Percentiles rank a stretch among this genome's conserved stretches.
Evolutionary conservation across 2,113 vertebrate genomes (phyloP).

Genomic region (Alligator sinensis): DNA sequence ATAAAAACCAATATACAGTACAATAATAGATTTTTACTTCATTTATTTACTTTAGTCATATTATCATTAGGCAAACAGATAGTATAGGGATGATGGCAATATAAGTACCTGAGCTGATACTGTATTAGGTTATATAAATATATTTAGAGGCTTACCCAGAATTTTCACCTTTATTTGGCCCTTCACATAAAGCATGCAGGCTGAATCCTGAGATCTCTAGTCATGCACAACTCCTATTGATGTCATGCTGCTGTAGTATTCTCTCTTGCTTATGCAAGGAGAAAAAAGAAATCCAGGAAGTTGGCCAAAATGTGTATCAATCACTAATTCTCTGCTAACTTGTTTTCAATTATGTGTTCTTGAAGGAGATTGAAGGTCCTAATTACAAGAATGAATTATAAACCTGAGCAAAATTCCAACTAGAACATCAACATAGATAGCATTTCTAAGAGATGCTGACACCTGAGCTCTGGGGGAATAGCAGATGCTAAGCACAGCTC

Average conservation of each 20-base stretch:
- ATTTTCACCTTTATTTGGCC: background rate
- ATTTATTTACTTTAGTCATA: slow-evolving; percentile 21
- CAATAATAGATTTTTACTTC: background rate
- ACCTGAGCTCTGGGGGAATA: background rate
- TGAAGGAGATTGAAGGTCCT: slow-evolving; percentile 31
- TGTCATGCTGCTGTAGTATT: background rate
- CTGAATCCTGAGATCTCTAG: background rate
- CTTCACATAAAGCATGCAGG: background rate
- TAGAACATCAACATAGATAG: background rate
- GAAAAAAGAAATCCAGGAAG: slow-evolving; percentile 4
- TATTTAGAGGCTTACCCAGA: background rate
- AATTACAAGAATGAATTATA: slow-evolving; percentile 33
- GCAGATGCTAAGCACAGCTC: background rate
- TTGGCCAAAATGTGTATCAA: background rate
- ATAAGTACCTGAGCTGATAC: background rate
- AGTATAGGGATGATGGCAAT: background rate
- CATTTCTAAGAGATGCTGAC: background rate
- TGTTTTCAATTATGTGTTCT: background rate
- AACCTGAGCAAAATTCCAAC: slow-evolving; percentile 50
- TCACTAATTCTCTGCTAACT: slow-evolving; percentile 24
- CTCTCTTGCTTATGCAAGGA: background rate
- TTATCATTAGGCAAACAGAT: background rate
- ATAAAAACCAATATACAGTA: background rate
- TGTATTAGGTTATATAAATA: background rate
- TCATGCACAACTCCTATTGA: background rate